phyloP scores from a whole-genome alignment of 1,140 invertebrate species.

The Batillaria attramentaria region DNA sequence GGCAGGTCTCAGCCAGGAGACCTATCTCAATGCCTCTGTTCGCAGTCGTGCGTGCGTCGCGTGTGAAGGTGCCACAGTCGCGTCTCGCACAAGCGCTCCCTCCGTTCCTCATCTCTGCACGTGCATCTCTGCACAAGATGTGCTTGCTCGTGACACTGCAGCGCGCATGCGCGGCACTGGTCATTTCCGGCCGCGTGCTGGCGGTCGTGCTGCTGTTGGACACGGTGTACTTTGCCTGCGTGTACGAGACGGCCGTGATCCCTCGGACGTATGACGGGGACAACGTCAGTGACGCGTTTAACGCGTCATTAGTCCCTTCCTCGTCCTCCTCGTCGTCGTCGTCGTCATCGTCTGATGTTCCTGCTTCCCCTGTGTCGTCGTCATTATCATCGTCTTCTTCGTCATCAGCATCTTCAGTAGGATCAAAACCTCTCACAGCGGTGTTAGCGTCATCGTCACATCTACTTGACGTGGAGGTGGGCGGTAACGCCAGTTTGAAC shows the following conservation, averaged over 20 bases:
- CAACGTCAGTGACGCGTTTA: background rate
- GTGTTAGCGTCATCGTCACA: too few relatives aligned
- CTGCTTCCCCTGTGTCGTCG: background rate
- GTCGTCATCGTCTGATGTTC: background rate
- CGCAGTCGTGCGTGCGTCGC: background rate
- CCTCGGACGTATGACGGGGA: background rate
- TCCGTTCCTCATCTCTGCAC: background rate
- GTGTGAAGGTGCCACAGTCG: background rate
- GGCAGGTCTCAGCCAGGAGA: background rate
- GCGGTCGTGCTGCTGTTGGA: slow-evolving; percentile 1
- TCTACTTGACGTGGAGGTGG: background rate
- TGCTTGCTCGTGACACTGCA: background rate
- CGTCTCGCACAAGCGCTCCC: too few relatives aligned
- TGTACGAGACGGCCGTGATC: background rate
- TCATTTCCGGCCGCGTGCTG: slow-evolving; percentile 15
- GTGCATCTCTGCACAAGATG: background rate
- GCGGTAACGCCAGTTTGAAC: background rate
- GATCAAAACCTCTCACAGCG: background rate
- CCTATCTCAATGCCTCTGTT: slow-evolving; percentile 8
- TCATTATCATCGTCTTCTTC: background rate
- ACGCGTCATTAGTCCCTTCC: background rate
- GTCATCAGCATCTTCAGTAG: background rate
- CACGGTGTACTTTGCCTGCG: background rate
- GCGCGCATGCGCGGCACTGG: slow-evolving; percentile 9
- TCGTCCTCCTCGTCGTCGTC: background rate